Percentiles rank a stretch among this genome's conserved stretches.
phyloP scores from a whole-genome alignment of 92 coral and sea anemone genomes.

The Palythoa caribaeorum region DNA sequence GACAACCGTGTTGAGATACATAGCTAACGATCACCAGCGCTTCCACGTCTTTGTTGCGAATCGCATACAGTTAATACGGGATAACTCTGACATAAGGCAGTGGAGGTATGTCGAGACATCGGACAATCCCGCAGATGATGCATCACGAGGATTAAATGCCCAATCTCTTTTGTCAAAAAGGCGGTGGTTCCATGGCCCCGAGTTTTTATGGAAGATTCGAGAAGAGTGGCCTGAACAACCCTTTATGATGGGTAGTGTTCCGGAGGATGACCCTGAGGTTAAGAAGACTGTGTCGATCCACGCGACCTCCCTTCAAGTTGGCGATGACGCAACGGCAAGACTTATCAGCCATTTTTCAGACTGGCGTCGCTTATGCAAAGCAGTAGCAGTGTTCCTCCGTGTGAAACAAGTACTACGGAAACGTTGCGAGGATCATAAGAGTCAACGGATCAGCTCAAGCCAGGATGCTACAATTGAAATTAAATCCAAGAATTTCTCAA shows the following conservation, averaged over 20 bases:
- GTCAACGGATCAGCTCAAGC: slow-evolving; percentile 35
- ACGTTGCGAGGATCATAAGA: slow-evolving; percentile 13
- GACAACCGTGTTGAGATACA: slow-evolving; percentile 52
- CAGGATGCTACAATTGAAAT: slow-evolving; percentile 6
- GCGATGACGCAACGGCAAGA: slow-evolving; percentile 35
- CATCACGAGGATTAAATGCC: slow-evolving; percentile 55
- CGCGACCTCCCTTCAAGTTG: slow-evolving; percentile 27
- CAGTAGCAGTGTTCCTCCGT: slow-evolving; percentile 60
- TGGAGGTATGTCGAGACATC: slow-evolving; percentile 67
- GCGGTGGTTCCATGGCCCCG: slow-evolving; percentile 60
- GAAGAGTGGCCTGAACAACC: slow-evolving; percentile 64
- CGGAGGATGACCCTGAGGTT: slow-evolving; percentile 60
- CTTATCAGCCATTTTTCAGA: slow-evolving; percentile 48
- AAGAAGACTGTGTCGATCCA: slow-evolving; percentile 41
- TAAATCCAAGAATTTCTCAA: slow-evolving; percentile 2
- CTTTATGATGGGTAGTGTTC: slow-evolving; percentile 35
- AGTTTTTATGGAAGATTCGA: slow-evolving; percentile 64
- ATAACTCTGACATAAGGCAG: slow-evolving; percentile 55
- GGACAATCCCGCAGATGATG: slow-evolving; percentile 72
- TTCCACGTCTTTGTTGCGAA: slow-evolving; percentile 73
- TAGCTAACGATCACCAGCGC: slow-evolving; percentile 39
- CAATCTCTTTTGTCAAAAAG: slow-evolving; percentile 32
- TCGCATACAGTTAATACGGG: slow-evolving; percentile 66
- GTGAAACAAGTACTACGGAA: slow-evolving; percentile 41
- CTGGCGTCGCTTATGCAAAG: slow-evolving; percentile 62